These are phyloP conservation scores for Rhabdomys pumilio DNA, from an alignment of 2,797 vertebrate species.

Conservation along the genomic window DNA sequence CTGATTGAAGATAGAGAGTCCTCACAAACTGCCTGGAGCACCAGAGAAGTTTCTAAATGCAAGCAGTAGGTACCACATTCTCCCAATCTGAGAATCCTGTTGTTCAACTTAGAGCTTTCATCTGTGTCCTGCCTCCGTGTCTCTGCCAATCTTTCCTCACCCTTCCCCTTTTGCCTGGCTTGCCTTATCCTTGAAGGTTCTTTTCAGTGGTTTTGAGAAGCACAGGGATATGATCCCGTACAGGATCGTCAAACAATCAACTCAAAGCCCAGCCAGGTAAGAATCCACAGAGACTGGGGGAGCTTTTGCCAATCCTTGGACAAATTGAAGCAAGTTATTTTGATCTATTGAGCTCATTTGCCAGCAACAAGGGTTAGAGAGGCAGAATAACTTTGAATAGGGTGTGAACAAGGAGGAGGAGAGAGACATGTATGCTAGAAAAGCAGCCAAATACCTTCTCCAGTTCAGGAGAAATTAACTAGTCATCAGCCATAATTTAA, in stretches of 20 bases:
- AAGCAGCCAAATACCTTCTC: neutral
- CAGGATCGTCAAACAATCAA: neutral
- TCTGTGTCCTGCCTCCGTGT: neutral
- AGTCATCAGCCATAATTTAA: neutral
- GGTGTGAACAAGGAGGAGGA: neutral
- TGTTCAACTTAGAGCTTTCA: neutral
- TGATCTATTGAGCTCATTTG: neutral
- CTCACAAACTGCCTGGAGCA: neutral
- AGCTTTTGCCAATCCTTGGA: neutral
- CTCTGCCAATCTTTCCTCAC: neutral
- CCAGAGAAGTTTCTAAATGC: neutral
- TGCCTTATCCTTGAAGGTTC: neutral
- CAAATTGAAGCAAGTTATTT: neutral
- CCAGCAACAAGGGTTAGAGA: neutral
- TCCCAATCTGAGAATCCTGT: neutral
- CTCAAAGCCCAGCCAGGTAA: neutral
- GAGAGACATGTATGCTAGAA: neutral
- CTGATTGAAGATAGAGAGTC: neutral
- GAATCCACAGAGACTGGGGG: neutral
- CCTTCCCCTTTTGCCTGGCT: constrained; percentile 1
- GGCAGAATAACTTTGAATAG: neutral
- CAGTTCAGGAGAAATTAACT: neutral
- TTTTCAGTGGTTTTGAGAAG: neutral
- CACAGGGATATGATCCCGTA: neutral
- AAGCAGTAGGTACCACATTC: neutral